A percentile compares a stretch with the other conserved stretches of the same genome.
Conservation (phyloP, 2,797 vertebrate species). For the Microtus californicus region DNA sequence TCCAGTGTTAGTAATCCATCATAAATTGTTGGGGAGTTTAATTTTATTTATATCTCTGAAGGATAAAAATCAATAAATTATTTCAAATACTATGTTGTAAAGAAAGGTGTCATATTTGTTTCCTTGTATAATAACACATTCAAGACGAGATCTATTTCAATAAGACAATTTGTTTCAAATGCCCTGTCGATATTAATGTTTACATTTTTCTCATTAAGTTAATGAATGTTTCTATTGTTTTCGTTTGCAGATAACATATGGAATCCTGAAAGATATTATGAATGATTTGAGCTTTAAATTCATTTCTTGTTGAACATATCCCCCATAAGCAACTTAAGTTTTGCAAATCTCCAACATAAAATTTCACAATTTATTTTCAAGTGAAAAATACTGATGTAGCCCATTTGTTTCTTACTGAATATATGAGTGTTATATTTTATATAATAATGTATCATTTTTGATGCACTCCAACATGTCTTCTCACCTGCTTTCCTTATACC, state of each 20-base stretch:
- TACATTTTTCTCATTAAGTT: not conserved
- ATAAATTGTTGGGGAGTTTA: not conserved
- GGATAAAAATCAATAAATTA: not conserved
- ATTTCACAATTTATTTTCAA: conserved; percentile 72
- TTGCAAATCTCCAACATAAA: conserved; percentile 21
- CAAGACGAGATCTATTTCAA: not conserved
- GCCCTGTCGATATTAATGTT: not conserved
- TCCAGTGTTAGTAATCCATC: not conserved
- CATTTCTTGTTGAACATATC: not conserved
- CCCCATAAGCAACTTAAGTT: not conserved
- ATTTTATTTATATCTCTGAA: not conserved
- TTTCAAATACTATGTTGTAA: not conserved
- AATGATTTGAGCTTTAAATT: not conserved
- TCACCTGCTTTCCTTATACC: not conserved
- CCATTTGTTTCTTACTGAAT: conserved; percentile 6
- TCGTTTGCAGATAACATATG: not conserved
- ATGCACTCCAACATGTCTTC: conserved; percentile 54
- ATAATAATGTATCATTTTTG: conserved; percentile 47
- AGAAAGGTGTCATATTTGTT: not conserved
- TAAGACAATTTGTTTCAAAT: not conserved
- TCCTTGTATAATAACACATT: not conserved
- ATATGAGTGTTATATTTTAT: conserved; percentile 26
- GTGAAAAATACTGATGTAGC: conserved; percentile 11
- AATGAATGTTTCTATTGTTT: not conserved
- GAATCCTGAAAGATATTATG: not conserved